phyloP scores from a whole-genome alignment of 2,888 invertebrate species.

The Synergus itoensis region DNA sequence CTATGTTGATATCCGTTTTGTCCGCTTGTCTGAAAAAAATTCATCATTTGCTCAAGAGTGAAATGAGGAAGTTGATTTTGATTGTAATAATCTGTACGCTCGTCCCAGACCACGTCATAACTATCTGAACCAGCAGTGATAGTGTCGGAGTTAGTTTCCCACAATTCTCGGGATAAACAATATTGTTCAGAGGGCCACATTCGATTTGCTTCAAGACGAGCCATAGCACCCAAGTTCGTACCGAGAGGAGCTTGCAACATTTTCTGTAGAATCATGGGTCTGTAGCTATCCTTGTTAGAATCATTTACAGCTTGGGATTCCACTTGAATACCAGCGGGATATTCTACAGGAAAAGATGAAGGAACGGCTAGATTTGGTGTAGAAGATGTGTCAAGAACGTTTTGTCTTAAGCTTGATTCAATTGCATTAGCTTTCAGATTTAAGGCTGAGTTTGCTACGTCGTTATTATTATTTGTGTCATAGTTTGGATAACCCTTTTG shows the following conservation, averaged over 20 bases:
- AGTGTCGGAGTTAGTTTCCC: conserved; percentile 72
- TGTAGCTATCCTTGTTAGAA: conserved; percentile 49
- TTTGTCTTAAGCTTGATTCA: neutral
- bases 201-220: conserved; percentile 64
- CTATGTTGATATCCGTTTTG: conserved; percentile 52
- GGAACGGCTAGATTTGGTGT: conserved; percentile 43
- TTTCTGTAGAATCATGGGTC: conserved; percentile 68
- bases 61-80: conserved; percentile 21
- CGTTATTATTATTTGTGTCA: conserved; percentile 63
- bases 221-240: conserved; percentile 71
- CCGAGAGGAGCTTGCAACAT: conserved; percentile 75
- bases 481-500: conserved; percentile 65
- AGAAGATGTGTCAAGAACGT: neutral
- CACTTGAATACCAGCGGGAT: neutral
- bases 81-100: conserved; percentile 46
- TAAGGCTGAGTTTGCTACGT: neutral
- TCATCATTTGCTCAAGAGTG: conserved; percentile 13
- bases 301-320: conserved; percentile 45
- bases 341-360: conserved; percentile 22
- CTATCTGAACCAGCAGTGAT: conserved; percentile 72
- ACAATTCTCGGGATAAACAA: conserved; percentile 57
- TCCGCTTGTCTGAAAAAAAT: conserved; percentile 53
- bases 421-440: conserved; percentile 14
- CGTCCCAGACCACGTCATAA: conserved; percentile 61
- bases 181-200: conserved; percentile 59